Conservation (phyloP, 2,797 vertebrate species). For the Gallirallus australis region DNA sequence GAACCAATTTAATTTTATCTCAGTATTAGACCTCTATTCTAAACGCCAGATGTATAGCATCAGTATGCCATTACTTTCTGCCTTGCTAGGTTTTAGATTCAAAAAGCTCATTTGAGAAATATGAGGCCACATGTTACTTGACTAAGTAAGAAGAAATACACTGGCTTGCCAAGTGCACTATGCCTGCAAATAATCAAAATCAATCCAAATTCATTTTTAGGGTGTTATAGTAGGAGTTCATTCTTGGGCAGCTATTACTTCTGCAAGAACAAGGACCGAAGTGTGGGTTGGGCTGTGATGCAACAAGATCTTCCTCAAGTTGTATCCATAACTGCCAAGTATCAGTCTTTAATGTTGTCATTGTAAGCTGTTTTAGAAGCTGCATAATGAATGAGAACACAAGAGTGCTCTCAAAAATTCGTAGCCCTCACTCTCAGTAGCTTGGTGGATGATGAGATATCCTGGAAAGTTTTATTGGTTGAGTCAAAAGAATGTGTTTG, state of each 20-base stretch:
- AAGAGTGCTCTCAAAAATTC: background rate
- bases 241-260: background rate
- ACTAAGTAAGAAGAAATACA: background rate
- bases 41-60: background rate
- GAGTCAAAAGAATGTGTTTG: background rate
- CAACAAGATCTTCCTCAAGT: background rate
- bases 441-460: background rate
- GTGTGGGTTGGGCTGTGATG: background rate
- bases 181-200: background rate
- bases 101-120: background rate
- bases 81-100: background rate
- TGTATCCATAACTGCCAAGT: background rate
- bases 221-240: background rate
- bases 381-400: background rate
- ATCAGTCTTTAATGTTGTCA: background rate
- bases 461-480: background rate
- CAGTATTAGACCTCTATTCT: background rate
- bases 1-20: background rate
- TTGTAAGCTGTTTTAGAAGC: background rate
- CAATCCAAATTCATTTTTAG: background rate
- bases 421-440: background rate
- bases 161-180: background rate
- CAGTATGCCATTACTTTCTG: background rate
- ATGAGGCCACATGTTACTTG: background rate
- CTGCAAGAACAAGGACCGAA: background rate